phyloP scores from a whole-genome alignment of 2,888 invertebrate genomes.

The Melitaea athalia region DNA sequence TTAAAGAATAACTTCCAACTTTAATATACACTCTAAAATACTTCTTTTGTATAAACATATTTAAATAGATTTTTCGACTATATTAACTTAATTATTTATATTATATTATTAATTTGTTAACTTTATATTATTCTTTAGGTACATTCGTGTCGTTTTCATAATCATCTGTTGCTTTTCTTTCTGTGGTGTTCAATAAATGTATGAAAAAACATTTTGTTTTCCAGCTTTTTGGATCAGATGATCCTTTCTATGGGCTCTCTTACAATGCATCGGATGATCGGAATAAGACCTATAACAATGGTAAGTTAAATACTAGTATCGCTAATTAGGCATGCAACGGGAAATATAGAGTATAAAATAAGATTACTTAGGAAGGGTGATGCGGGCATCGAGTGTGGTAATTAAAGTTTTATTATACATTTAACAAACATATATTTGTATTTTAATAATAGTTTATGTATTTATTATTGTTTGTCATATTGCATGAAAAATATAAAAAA shows the following conservation, averaged over 20 bases:
- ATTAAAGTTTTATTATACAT: slow-evolving; percentile 5
- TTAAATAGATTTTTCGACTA: no score
- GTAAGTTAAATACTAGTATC: slow-evolving; percentile 54
- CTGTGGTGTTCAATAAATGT: not conserved
- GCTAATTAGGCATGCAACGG: not conserved
- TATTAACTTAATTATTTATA: no score
- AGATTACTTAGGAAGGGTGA: not conserved
- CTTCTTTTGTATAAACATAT: no score
- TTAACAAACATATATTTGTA: slow-evolving; percentile 2
- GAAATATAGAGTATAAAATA: not conserved
- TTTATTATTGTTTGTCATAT: not conserved
- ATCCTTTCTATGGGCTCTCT: slow-evolving; percentile 78
- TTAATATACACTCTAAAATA: not conserved
- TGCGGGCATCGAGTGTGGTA: slow-evolving; percentile 18
- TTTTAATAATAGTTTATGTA: slow-evolving; percentile 6
- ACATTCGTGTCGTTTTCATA: not conserved
- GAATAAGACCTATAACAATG: slow-evolving; percentile 61
- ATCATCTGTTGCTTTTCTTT: not conserved
- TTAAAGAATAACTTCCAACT: not conserved
- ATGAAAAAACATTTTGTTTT: slow-evolving; percentile 44
- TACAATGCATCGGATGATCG: slow-evolving; percentile 68
- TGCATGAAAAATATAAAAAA: slow-evolving; percentile 20
- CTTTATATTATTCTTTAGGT: not conserved
- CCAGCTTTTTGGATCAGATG: slow-evolving; percentile 76
- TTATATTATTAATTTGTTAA: no score